phyloP scores from a whole-genome alignment of 2,113 vertebrate genomes.

The Henicopernis longicauda region DNA sequence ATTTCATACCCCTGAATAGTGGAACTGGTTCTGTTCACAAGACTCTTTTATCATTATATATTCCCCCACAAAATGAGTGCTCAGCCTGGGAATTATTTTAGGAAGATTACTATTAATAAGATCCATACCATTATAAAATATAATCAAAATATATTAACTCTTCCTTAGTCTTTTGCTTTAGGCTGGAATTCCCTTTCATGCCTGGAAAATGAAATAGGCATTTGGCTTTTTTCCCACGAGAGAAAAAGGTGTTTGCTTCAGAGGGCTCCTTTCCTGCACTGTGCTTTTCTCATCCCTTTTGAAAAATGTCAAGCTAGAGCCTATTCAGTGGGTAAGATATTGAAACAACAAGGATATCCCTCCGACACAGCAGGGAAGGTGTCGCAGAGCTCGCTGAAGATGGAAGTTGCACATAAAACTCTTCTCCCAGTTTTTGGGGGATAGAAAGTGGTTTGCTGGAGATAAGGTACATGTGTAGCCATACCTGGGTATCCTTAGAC shows the following conservation, averaged over 20 bases:
- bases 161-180: background rate
- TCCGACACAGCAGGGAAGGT: background rate
- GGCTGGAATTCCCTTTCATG: background rate
- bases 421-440: background rate
- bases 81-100: background rate
- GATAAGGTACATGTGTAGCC: no score
- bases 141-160: background rate
- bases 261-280: fast-evolving
- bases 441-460: no score
- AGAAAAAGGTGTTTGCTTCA: background rate
- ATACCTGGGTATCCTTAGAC: no score
- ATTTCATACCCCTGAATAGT: background rate
- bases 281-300: background rate
- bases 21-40: background rate
- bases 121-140: background rate
- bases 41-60: background rate
- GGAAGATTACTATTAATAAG: background rate
- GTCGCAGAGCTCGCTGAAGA: fast-evolving
- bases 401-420: background rate
- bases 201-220: background rate
- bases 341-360: background rate
- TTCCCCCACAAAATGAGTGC: background rate
- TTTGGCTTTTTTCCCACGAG: background rate
- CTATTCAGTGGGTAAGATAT: background rate
- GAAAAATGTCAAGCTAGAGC: background rate